Base-by-base conservation (phyloP, 2,797 vertebrate species). In the Pseudomugil tenellus region DNA sequence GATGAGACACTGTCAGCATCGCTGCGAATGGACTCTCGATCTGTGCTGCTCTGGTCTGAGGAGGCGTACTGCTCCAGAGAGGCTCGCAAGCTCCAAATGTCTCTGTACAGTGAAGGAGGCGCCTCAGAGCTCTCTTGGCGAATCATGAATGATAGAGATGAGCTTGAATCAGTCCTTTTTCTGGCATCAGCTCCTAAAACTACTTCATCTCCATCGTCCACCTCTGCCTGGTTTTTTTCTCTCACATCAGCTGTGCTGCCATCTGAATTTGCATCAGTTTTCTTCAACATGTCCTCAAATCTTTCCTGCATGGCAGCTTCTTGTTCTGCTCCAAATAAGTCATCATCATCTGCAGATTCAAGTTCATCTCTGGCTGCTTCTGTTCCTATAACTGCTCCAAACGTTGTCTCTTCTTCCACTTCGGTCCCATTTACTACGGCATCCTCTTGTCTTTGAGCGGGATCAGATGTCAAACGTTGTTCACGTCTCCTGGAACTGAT, bases 71-170 rank as follows among this genome's bases (percentile, higher is more conserved):
- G 94, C 85, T 99, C 98, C 19, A 99, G 93, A 0, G 98, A 98
- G 25, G 97, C 97, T 2, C 97, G 94, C 65, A 99, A 89, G 86
- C 94, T 98, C 98, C 97, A 99, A 80, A 99, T 96, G 91, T 99
- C 98, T 21, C 94, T 95, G 85, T 96, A 97, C 73, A 94, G 83
- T 32, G 92, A 94, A 55, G 90, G 94, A 52, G 93, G 94, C 0
- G 68, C 74, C 75, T 96, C 95, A 0, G 72, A 67, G 83, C 82
- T 92, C 75, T 93, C 92, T 75, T 91, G 92, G 7, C 64, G 86
- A 51, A 66, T 66, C 77, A 84, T 58, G 56, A 86, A 90, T 21
- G 80, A 81, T 4, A 84, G 58, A 5, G 84, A 81, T 0, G 88
- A 90, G 37, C 80, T 88, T 0, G 88, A 92, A 68, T 89, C 75